Evolutionary conservation across 2,797 vertebrate species (phyloP).

Genomic region (Neomorphus geoffroyi): DNA sequence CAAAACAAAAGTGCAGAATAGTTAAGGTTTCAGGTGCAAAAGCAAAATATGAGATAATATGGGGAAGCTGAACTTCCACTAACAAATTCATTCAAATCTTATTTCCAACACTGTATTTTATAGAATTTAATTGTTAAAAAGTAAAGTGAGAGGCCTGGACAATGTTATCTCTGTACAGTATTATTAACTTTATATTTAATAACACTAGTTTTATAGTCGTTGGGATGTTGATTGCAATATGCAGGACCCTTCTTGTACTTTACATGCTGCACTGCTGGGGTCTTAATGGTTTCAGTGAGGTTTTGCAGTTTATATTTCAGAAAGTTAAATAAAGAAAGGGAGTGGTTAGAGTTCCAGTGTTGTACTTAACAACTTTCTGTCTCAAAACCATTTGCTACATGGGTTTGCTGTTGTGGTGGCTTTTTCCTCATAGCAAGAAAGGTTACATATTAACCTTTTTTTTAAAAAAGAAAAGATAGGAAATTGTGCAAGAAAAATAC

Average conservation of each 20-base stretch:
- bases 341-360: conserved; percentile 8
- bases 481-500: not conserved
- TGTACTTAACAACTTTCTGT: not conserved
- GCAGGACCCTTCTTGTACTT: conserved; percentile 42
- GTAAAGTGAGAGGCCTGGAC: conserved; percentile 43
- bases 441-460: not conserved
- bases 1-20: not conserved
- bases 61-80: not conserved
- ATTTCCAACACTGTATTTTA: not conserved
- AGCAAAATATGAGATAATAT: not conserved
- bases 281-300: conserved; percentile 56
- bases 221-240: conserved; percentile 50
- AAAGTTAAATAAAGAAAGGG: conserved; percentile 46
- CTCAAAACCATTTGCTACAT: not conserved
- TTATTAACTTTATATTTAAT: conserved; percentile 59
- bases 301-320: conserved; percentile 49
- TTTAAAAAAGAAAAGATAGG: not conserved
- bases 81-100: not conserved
- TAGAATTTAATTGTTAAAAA: conserved; percentile 39
- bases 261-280: conserved; percentile 15
- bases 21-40: not conserved
- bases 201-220: conserved; percentile 61
- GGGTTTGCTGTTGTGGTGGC: not conserved
- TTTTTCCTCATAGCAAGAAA: not conserved
- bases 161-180: conserved; percentile 26